Conservation (phyloP, 2,797 vertebrate species). For the Threskiornis aethiopicus region DNA sequence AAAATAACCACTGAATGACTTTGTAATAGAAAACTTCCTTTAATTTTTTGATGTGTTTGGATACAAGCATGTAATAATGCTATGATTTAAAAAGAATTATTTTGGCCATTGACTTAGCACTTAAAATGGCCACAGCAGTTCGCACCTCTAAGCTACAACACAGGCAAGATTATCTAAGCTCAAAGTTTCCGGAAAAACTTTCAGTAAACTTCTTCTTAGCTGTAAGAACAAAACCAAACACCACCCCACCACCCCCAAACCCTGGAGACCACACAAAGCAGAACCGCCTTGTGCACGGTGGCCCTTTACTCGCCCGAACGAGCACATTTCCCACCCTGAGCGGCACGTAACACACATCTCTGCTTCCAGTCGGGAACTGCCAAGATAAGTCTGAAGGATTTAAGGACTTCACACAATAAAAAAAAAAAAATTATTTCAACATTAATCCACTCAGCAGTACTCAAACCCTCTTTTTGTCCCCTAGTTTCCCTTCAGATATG, state of each 20-base stretch:
- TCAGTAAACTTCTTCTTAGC: not conserved
- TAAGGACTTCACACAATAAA: not conserved
- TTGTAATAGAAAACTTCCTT: not conserved
- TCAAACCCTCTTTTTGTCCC: not conserved
- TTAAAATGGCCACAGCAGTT: not conserved
- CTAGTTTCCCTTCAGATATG: not conserved
- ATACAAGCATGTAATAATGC: not conserved
- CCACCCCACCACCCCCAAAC: not conserved
- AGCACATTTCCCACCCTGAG: not conserved
- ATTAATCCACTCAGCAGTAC: not conserved
- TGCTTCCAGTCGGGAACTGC: not conserved
- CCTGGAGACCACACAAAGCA: not conserved
- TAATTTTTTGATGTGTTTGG: not conserved
- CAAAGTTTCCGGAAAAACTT: not conserved
- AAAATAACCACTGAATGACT: not conserved
- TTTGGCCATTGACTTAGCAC: not conserved
- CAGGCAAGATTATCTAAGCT: not conserved
- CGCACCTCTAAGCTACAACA: not conserved
- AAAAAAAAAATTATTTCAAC: not conserved
- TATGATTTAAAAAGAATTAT: not conserved
- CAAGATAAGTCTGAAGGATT: not conserved
- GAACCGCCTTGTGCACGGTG: not conserved
- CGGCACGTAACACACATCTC: not conserved
- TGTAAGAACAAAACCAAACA: not conserved
- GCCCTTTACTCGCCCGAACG: rapidly evolving